These are phyloP conservation scores for Microctonus brassicae DNA, from an alignment of 2,888 invertebrate species.

Conservation along the genomic window DNA sequence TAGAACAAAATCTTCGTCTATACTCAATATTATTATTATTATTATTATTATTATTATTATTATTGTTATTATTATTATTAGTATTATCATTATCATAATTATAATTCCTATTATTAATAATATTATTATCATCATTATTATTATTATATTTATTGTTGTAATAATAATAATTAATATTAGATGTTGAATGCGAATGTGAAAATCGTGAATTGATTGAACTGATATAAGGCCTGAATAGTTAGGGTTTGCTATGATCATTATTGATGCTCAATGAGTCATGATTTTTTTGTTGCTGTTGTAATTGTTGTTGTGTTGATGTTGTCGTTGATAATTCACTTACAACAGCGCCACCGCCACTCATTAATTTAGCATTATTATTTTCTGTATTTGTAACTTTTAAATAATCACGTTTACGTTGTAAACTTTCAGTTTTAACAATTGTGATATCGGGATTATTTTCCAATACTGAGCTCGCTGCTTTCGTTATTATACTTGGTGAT, in stretches of 20 bases:
- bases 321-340: slow-evolving; percentile 40
- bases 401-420: slow-evolving; percentile 63
- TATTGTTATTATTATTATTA: not conserved
- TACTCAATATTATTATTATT: slow-evolving; percentile 48
- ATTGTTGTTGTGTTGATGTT: slow-evolving; percentile 43
- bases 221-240: slow-evolving; percentile 69
- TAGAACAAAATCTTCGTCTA: slow-evolving; percentile 64
- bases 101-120: not conserved
- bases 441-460: slow-evolving; percentile 75
- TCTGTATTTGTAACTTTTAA: slow-evolving; percentile 68
- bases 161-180: slow-evolving; percentile 29
- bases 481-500: slow-evolving; percentile 56
- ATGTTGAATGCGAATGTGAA: slow-evolving; percentile 42
- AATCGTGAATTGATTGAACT: slow-evolving; percentile 31
- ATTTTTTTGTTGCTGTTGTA: slow-evolving; percentile 10
- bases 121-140: slow-evolving; percentile 7
- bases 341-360: slow-evolving; percentile 51
- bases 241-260: slow-evolving; percentile 68
- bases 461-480: slow-evolving; percentile 68
- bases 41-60: not conserved
- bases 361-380: slow-evolving; percentile 67
- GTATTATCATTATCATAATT: not conserved
- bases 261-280: slow-evolving; percentile 44
- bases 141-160: slow-evolving; percentile 2
- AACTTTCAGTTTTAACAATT: slow-evolving; percentile 74